Percentiles rank a stretch among this genome's conserved stretches.
These are phyloP conservation scores for Erythrocebus patas DNA, from an alignment of 2,113 vertebrate genomes.

Conservation along the genomic window DNA sequence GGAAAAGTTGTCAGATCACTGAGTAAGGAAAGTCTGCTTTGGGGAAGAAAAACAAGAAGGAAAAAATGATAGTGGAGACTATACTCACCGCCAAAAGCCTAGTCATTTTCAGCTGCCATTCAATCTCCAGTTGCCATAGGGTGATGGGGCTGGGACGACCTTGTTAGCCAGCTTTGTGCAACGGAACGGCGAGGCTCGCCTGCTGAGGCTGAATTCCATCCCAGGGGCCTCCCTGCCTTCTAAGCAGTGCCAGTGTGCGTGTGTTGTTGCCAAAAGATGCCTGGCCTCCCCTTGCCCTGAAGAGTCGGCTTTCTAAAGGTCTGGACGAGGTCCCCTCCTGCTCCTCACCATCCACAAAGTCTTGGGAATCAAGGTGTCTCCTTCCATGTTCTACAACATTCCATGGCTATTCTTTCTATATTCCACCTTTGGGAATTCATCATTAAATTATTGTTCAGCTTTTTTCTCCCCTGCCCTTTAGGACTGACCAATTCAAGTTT, in stretches of 20 bases:
- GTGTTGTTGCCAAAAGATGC: background rate
- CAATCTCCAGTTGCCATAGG: background rate
- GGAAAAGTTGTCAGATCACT: background rate
- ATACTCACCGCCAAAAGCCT: background rate
- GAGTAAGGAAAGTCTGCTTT: background rate
- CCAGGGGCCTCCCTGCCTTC: background rate
- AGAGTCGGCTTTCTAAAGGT: background rate
- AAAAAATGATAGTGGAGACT: background rate
- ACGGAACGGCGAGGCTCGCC: background rate
- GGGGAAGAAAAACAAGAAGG: background rate
- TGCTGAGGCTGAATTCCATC: background rate
- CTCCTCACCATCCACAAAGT: too few relatives aligned
- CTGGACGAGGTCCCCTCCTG: background rate
- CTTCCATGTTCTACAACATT: background rate
- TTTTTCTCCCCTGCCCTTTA: background rate
- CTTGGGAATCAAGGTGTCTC: background rate
- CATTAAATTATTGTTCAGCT: background rate
- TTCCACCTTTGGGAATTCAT: background rate
- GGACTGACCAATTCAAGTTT: background rate
- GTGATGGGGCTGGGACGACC: fast-evolving
- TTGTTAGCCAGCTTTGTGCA: fast-evolving
- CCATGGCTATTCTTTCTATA: background rate
- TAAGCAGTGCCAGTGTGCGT: background rate
- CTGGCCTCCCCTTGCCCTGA: background rate
- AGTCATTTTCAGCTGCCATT: background rate